Conservation (phyloP, 2,797 vertebrate genomes). For the Anguilla pacifica region DNA sequence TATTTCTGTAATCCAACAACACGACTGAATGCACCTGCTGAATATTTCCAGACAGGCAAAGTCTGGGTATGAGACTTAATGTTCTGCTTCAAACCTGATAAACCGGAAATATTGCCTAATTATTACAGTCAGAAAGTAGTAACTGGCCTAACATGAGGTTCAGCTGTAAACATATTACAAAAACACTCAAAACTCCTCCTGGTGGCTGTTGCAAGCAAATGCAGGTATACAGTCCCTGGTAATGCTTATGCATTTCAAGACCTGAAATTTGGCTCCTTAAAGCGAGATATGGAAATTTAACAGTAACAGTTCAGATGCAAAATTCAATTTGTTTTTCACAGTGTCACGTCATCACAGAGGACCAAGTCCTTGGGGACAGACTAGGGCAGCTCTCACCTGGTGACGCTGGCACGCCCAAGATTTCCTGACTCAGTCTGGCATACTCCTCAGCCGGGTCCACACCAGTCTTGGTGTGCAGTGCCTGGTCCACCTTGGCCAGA, state of each 20-base stretch:
- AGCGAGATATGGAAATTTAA: not conserved
- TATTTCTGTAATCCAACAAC: not conserved
- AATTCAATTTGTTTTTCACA: not conserved
- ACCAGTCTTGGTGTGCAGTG: slow-evolving; percentile 81
- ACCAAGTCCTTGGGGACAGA: not conserved
- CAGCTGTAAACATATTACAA: not conserved
- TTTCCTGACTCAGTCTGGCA: slow-evolving; percentile 79
- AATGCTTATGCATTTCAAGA: not conserved
- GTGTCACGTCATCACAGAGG: not conserved
- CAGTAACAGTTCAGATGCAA: not conserved
- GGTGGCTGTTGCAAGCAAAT: not conserved
- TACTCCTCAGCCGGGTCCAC: slow-evolving; percentile 87
- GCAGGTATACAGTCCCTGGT: not conserved
- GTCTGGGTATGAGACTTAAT: not conserved
- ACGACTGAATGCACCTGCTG: not conserved
- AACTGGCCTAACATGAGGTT: not conserved
- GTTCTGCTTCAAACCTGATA: not conserved
- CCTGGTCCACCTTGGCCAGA: slow-evolving; percentile 92
- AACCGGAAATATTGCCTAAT: slow-evolving; percentile 2
- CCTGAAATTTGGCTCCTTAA: not conserved
- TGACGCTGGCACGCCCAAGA: slow-evolving; percentile 87
- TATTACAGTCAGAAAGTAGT: not conserved
- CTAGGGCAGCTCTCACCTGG: slow-evolving; percentile 69
- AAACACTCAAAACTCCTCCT: not conserved
- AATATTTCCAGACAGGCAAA: not conserved